Evolutionary conservation across 2,888 invertebrate species (phyloP), one percentile per base, ranked within the genome.

Genomic region (Ptycholaimellus sp.): DNA sequence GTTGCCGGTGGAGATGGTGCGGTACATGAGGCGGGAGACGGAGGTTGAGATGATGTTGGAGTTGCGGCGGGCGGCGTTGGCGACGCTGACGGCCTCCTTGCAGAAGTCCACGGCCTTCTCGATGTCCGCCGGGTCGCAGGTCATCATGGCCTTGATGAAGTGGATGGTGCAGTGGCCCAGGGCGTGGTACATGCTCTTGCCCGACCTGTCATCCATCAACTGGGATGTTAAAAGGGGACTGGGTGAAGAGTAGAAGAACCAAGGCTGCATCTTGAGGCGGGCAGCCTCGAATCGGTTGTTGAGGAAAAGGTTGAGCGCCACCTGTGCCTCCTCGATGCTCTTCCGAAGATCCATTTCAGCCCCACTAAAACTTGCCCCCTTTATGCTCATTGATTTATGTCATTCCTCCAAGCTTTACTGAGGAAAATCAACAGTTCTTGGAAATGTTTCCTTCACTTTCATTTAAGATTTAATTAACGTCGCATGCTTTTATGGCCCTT

Each of bases 141-240:
- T 87, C 53, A 93, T 68, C 56, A 83, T 73, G 0, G 87, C 85
- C 56, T 87, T 82, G 27, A 90, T 69, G 58, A 80, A 87, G 49
- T 75, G 68, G 55, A 90, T 81, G 22, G 82, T 79, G 3, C 78
- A 72, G 44, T 73, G 70, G 2, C 87, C 87, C 38, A 87, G 65
- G 2, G 85, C 74, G 62, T 90, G 90, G 57, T 90, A 90, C 67
- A 87, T 72, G 42, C 83, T 83, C 32, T 68, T 68, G 34, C 72
- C 68, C 4, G 76, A 71, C 69, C 78, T 79, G 47, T 37, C n/a
- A n/a, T n/a, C n/a, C n/a, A 38, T 49, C 46, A 38, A n/a, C 30
- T 33, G 30, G 38, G 39, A 37, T 19, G 19, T 2, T 41, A 22
- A 1, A 31, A 31, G 6, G 13, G 6, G 7, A 30, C 6, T 33